Evolutionary conservation across 2,797 vertebrate genomes (phyloP), one percentile per base, ranked within the genome.

Genomic region (Lacerta viridis): DNA sequence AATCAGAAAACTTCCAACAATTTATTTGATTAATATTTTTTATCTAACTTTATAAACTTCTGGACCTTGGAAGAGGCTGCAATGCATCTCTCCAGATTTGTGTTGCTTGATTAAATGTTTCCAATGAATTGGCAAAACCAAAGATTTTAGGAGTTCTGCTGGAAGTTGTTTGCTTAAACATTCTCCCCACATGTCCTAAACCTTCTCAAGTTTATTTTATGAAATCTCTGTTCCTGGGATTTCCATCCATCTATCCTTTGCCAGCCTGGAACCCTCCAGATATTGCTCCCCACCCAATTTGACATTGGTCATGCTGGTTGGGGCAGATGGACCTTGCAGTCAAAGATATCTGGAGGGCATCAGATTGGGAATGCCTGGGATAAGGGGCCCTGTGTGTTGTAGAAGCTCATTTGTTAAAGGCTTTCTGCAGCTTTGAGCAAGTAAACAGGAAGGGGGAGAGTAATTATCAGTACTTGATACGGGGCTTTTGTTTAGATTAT

Each of bases 391-490:
- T 0, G 4, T 15, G 11, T 84, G 50, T 27, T 25, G 20, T 13
- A 13, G 0, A 13, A n/a, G 61, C 2, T 10, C 5, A 8, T 80
- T 87, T 18, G 3, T 18, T 41, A 23, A 1, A 10, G 0, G 0
- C 0, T 36, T 66, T 27, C 72, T 61, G 0, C 61, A 29, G 7
- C 20, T 0, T 23, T 61, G 13, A n/a, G 39, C 55, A 25, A 2
- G 41, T 25, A 41, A 25, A 15, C 4, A 6, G 71, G 33, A 17
- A 15, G 10, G 13, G 1, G 9, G 36, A 9, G 6, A n/a, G 59
- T 36, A 74, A 17, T 7, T 36, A 20, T 23, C 0, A 2, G 0
- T 29, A 0, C 41, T 13, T 29, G 61, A 8, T 61, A 75, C 0
- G 0, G 39, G 3, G 61, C 33, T 10, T 82, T 46, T 29, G 17